Percentiles rank a stretch among this genome's conserved stretches.
phyloP scores from a whole-genome alignment of 2,888 invertebrate genomes.

The Chironomus riparius region DNA sequence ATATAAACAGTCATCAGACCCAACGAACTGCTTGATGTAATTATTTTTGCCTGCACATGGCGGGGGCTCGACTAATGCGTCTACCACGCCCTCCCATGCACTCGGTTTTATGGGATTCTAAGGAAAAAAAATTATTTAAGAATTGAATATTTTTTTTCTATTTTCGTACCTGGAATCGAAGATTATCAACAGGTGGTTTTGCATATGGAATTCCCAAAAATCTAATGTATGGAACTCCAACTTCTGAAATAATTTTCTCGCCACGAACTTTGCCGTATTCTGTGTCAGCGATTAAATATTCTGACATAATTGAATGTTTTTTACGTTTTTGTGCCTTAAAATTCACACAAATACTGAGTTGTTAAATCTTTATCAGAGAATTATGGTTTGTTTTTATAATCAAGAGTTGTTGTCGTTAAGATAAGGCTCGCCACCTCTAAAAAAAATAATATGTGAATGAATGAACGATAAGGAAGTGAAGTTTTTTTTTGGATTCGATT shows the following conservation, averaged over 20 bases:
- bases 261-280: constrained; percentile 11
- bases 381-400: too few relatives aligned
- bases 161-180: constrained; percentile 3
- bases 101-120: not conserved
- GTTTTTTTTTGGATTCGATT: not conserved
- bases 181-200: constrained; percentile 5
- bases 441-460: too few relatives aligned
- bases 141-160: not conserved
- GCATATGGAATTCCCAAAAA: constrained; percentile 18
- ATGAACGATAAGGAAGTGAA: too few relatives aligned
- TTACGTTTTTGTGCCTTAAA: too few relatives aligned
- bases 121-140: not conserved
- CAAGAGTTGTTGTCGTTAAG: too few relatives aligned
- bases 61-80: not conserved
- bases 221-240: not conserved
- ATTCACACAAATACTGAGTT: not conserved
- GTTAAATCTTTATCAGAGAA: too few relatives aligned
- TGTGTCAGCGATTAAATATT: not conserved
- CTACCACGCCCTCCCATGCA: not conserved
- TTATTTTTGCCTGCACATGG: not conserved
- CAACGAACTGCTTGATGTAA: not conserved
- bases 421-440: too few relatives aligned
- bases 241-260: not conserved
- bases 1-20: constrained; percentile 18
- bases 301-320: not conserved